phyloP scores from a whole-genome alignment of 2,888 invertebrate genomes.

The Stenodema calcarata region DNA sequence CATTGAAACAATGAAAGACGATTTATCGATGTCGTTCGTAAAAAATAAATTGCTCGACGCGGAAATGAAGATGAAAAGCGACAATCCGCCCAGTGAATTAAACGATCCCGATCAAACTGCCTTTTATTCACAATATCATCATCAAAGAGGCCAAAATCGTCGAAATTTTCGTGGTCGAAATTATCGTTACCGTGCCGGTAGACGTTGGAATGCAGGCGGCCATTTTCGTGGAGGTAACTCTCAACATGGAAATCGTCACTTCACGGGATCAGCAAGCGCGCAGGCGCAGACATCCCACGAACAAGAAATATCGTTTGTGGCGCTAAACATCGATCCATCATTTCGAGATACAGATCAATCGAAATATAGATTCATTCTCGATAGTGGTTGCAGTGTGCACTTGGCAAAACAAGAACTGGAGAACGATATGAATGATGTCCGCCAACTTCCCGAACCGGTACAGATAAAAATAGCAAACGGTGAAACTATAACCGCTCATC shows the following conservation, averaged over 20 bases:
- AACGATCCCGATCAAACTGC: too few species aligned
- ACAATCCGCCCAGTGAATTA: too few species aligned
- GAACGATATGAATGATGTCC: background rate
- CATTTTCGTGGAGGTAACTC: background rate
- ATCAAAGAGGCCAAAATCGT: too few species aligned
- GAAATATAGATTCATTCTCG: background rate
- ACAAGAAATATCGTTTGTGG: background rate
- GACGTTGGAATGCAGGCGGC: background rate
- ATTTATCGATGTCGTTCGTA: too few species aligned
- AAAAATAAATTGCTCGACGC: too few species aligned
- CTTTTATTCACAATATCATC: too few species aligned
- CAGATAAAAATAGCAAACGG: slow-evolving; percentile 13
- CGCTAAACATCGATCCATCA: background rate
- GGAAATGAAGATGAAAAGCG: too few species aligned
- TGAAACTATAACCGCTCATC: background rate
- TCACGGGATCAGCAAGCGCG: too few species aligned
- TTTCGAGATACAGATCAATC: background rate
- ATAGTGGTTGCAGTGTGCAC: background rate
- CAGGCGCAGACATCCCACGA: background rate
- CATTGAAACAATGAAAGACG: too few species aligned
- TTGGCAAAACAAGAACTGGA: background rate
- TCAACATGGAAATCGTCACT: background rate
- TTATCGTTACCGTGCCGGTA: background rate
- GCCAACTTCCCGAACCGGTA: background rate
- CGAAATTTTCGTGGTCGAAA: too few species aligned